Percentiles rank a stretch among this genome's conserved stretches.
phyloP scores from a whole-genome alignment of 2,113 vertebrate species.

The Pagrus major region DNA sequence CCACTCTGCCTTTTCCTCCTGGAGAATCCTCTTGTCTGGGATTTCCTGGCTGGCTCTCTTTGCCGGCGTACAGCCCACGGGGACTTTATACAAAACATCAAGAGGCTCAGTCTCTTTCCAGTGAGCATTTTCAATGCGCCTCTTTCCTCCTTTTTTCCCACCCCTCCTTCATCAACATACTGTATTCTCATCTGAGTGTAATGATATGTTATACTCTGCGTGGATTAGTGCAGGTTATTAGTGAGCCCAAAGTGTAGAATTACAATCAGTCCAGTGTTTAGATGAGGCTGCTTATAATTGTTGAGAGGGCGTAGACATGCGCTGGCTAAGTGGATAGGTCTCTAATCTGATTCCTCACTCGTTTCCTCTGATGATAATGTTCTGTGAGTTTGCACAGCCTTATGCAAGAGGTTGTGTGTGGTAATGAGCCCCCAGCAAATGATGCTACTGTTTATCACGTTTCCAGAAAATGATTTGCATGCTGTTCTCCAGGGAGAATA shows the following conservation, averaged over 20 bases:
- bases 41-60: conserved; percentile 45
- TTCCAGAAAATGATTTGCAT: conserved; percentile 65
- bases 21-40: conserved; percentile 52
- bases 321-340: conserved; percentile 58
- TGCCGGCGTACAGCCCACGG: conserved; percentile 18
- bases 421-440: conserved; percentile 60
- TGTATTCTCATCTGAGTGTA: conserved; percentile 54
- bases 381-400: conserved; percentile 37
- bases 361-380: conserved; percentile 60
- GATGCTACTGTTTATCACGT: conserved; percentile 57
- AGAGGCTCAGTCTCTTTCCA: conserved; percentile 39
- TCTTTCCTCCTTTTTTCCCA: neutral
- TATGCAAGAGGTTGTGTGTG: conserved; percentile 61
- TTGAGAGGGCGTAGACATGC: conserved; percentile 50
- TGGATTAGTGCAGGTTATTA: conserved; percentile 77
- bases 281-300: conserved; percentile 67
- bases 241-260: conserved; percentile 66
- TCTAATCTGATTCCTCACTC: conserved; percentile 65
- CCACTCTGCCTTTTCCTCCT: conserved; percentile 12
- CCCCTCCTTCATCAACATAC: conserved; percentile 38
- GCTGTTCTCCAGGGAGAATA: conserved; percentile 44
- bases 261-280: conserved; percentile 75
- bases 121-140: neutral
- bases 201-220: conserved; percentile 61
- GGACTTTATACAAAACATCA: conserved; percentile 48